Conservation (phyloP, 2,888 invertebrate genomes). For the Geophilus truncorum region DNA sequence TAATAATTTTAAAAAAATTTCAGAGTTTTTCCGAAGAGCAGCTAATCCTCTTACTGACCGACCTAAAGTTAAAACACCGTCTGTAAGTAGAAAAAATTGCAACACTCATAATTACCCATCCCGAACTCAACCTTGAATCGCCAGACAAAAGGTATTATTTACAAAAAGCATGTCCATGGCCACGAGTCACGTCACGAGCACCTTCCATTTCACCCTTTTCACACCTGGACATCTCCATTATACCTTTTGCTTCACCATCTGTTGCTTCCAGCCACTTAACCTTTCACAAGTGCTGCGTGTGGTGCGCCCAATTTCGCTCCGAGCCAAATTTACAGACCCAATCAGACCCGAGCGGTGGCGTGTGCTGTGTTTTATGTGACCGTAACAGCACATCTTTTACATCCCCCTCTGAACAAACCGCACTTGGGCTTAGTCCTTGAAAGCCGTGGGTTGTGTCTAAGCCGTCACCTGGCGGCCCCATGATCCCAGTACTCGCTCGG, state of each 20-base stretch:
- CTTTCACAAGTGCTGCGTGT: background rate
- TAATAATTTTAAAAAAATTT: background rate
- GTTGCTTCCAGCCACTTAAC: background rate
- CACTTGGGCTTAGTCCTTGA: background rate
- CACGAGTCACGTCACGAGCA: background rate
- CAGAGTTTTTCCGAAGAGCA: background rate
- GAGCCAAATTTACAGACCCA: background rate
- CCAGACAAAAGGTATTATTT: background rate
- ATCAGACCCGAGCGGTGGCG: background rate
- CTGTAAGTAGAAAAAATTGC: background rate
- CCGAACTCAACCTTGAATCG: background rate
- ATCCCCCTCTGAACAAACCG: background rate
- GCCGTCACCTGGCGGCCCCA: slow-evolving; percentile 7
- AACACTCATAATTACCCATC: background rate
- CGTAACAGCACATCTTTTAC: background rate
- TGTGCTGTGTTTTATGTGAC: slow-evolving; percentile 5
- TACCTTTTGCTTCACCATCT: background rate
- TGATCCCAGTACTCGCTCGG: background rate
- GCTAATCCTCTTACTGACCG: background rate
- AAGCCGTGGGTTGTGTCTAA: background rate
- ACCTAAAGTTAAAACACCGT: background rate
- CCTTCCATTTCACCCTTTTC: background rate
- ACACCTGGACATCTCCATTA: background rate
- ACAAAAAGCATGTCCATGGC: background rate
- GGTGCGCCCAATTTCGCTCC: background rate